Evolutionary conservation across 2,797 vertebrate genomes (phyloP).

Genomic region (Garrulus glandarius): DNA sequence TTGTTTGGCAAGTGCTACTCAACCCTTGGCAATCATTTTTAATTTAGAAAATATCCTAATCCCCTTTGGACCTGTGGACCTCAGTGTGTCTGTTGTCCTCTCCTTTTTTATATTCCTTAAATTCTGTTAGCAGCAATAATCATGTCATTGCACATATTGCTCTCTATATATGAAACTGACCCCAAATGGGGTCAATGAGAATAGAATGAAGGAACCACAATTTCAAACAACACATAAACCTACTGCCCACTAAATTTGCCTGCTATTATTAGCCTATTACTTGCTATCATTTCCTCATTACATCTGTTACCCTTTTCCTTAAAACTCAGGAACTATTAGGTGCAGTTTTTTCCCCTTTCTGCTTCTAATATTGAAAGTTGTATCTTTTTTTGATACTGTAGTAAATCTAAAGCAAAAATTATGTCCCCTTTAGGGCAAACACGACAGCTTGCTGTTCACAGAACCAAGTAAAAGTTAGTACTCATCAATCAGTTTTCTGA

Average conservation of each 20-base stretch:
- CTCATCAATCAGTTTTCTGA: neutral
- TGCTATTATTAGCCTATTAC: neutral
- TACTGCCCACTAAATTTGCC: neutral
- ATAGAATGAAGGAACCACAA: neutral
- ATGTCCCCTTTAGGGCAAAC: neutral
- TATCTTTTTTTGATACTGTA: neutral
- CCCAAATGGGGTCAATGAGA: neutral
- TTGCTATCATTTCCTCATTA: neutral
- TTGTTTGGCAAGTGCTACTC: neutral
- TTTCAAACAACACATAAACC: neutral
- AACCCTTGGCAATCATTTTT: neutral
- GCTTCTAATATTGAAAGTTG: neutral
- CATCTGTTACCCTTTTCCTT: neutral
- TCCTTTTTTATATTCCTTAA: neutral
- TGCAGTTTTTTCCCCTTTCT: neutral
- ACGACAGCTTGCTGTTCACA: neutral
- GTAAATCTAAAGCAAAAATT: neutral
- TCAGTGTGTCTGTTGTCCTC: neutral
- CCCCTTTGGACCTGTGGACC: neutral
- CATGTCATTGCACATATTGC: neutral
- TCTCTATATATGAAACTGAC: neutral
- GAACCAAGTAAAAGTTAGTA: neutral
- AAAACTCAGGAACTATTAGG: neutral
- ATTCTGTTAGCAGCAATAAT: neutral
- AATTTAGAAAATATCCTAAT: neutral